These are phyloP conservation scores for Odobenus rosmarus DNA, from an alignment of 2,113 vertebrate species.

Conservation along the genomic window DNA sequence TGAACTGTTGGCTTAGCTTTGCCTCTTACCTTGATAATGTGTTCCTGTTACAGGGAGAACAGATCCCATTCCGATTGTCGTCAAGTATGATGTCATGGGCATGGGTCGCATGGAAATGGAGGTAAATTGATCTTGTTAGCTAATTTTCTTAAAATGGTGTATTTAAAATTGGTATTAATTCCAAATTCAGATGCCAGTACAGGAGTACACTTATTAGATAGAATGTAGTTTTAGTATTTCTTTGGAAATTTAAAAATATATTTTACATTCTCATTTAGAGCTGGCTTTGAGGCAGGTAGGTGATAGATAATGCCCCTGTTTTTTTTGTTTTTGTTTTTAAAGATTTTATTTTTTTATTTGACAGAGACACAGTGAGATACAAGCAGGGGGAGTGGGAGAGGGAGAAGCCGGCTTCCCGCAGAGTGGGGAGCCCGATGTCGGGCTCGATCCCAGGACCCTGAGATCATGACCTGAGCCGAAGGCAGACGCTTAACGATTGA, in stretches of 20 bases:
- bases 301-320: neutral
- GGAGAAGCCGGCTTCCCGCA: no score
- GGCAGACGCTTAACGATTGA: no score
- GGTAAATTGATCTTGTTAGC: conserved; percentile 83
- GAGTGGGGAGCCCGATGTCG: no score
- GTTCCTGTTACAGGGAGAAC: conserved; percentile 94
- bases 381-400: no score
- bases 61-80: conserved; percentile 97
- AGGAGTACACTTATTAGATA: neutral
- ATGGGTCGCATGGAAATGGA: conserved; percentile 99
- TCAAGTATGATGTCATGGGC: conserved; percentile 99
- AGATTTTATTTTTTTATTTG: no score
- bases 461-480: no score
- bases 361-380: no score
- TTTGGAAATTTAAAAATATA: conserved; percentile 9
- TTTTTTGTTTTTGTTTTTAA: no score
- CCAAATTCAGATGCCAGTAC: conserved; percentile 2
- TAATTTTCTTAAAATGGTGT: neutral
- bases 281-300: conserved; percentile 2
- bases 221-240: conserved; percentile 29
- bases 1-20: conserved; percentile 83
- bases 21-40: conserved; percentile 83
- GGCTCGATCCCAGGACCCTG: no score
- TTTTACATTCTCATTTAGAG: conserved; percentile 46
- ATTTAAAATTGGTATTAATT: conserved; percentile 45